Conservation (phyloP, 2,797 vertebrate genomes). For the Oreonectes daqikongensis region DNA sequence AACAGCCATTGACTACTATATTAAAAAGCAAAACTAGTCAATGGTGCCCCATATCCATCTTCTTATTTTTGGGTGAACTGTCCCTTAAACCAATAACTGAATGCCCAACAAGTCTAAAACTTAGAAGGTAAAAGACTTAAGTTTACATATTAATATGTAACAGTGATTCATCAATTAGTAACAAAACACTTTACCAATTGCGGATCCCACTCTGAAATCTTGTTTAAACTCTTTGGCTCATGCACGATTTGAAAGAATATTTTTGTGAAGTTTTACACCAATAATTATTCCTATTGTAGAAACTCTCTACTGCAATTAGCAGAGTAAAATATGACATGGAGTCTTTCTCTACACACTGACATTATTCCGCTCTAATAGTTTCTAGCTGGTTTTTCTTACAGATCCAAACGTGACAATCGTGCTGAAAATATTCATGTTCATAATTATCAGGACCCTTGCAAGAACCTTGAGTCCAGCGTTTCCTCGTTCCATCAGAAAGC, state of each 20-base stretch:
- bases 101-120: no score
- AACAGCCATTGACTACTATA: no score
- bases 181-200: not conserved
- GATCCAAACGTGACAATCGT: not conserved
- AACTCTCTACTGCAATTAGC: conserved; percentile 10
- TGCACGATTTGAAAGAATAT: not conserved
- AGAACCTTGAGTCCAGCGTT: not conserved
- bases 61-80: no score
- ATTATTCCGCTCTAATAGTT: not conserved
- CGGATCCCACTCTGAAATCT: no score
- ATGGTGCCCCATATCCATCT: no score
- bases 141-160: not conserved
- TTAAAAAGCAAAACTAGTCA: no score
- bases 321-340: not conserved
- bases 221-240: not conserved
- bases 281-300: not conserved
- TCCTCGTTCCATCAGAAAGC: not conserved
- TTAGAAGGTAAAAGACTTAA: no score
- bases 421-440: conserved; percentile 14
- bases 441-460: not conserved
- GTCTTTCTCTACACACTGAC: not conserved
- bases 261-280: not conserved
- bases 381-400: not conserved
- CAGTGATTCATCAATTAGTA: not conserved
- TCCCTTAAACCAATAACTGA: no score